These are phyloP conservation scores for Eupithecia pulchellata DNA, from an alignment of 2,888 invertebrate species.

Conservation along the genomic window DNA sequence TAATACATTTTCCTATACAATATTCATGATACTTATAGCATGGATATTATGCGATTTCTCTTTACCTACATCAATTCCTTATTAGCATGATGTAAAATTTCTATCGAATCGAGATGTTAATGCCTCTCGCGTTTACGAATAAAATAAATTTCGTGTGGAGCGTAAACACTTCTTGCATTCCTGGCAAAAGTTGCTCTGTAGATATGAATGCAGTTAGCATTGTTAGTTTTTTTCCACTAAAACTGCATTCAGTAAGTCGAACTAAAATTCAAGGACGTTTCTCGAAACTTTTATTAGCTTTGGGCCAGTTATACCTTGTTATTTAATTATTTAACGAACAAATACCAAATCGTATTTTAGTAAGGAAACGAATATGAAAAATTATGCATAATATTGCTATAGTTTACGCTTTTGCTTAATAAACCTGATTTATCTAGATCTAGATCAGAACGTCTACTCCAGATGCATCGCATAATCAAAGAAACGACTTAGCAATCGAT, in stretches of 20 bases:
- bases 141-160: not conserved
- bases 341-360: not conserved
- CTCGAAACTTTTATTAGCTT: not conserved
- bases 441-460: not conserved
- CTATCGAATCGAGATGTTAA: not conserved
- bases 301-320: not conserved
- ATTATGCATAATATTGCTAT: not conserved
- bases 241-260: not conserved
- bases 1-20: no score
- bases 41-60: not conserved
- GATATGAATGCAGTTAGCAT: conserved; percentile 11
- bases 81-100: not conserved
- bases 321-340: not conserved
- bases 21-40: no score
- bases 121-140: not conserved
- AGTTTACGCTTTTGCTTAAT: not conserved
- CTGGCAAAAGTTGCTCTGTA: conserved; percentile 23
- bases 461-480: not conserved
- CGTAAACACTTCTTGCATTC: conserved; percentile 22
- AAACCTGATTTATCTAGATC: not conserved
- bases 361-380: not conserved
- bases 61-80: not conserved
- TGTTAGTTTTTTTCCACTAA: conserved; percentile 14
- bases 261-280: not conserved
- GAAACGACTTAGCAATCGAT: not conserved